Evolutionary conservation across 2,797 vertebrate species (phyloP), one percentile per base, ranked within the genome.

Genomic region (Trachops cirrhosus): DNA sequence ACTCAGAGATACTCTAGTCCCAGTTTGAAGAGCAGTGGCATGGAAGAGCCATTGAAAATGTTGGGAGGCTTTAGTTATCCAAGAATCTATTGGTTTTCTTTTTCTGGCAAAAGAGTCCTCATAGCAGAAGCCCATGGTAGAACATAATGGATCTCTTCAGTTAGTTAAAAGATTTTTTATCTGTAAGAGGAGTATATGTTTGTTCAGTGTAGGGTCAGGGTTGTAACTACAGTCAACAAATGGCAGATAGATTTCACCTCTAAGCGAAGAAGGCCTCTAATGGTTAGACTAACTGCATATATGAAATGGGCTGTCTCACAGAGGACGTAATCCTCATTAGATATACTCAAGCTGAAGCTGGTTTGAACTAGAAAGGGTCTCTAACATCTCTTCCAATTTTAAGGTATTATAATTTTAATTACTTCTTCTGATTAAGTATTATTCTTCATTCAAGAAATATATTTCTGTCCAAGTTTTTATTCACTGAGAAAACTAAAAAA

Each of bases 391-490:
- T 92, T 90, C 48, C 34, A 54, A 29, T 93, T 92, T 95, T 95
- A 89, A 89, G 24, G 82, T 90, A 48, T 14, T 50, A 41, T 77
- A 50, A 50, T 87, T 89, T 94, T 78, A 71, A 67, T 92, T 15
- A 67, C 44, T 86, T 88, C 77, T 57, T 87, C 37, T 67, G 18
- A 14, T 96, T 96, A 86, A 46, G 78, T 88, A 86, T 96, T 79
- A 78, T 94, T 78, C 64, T 91, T 93, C 80, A 50, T 74, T 96
- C n/a, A 94, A 86, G 64, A 93, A 84, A 89, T 71, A 24, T 80
- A 9, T 93, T 89, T 93, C 82, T 91, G 48, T 85, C 48, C 44
- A 22, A 88, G 86, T 91, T 92, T 94, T 92, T 95, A 88, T 95
- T 95, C 57, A 75, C 48, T 68, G 34, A 90, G 41, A 91, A 87